phyloP scores from a whole-genome alignment of 1,140 invertebrate genomes.

The Dermatophagoides farinae region DNA sequence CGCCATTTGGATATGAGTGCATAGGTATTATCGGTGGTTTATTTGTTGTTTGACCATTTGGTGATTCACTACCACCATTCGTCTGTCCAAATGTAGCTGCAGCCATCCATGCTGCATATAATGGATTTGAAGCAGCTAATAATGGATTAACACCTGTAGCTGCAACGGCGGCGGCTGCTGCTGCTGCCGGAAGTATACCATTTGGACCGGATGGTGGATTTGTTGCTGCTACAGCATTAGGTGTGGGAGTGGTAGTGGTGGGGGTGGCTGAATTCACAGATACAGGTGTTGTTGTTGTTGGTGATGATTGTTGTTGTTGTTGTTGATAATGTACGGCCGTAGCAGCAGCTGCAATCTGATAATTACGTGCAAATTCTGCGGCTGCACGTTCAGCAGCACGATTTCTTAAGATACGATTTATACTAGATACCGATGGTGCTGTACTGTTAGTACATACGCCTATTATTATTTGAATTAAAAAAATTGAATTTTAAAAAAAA shows the following conservation, averaged over 20 bases:
- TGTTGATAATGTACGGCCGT: slow-evolving; percentile 29
- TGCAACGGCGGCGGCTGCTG: slow-evolving; percentile 12
- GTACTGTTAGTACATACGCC: slow-evolving; percentile 73
- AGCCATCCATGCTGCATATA: slow-evolving; percentile 19
- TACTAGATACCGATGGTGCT: slow-evolving; percentile 68
- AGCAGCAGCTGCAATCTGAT: slow-evolving; percentile 62
- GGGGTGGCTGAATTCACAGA: slow-evolving; percentile 21
- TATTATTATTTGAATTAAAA: slow-evolving; percentile 20
- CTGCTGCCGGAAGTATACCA: background rate
- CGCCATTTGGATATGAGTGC: background rate
- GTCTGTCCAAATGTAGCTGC: slow-evolving; percentile 12
- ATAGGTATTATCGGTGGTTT: background rate
- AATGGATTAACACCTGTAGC: background rate
- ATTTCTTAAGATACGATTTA: slow-evolving; percentile 68
- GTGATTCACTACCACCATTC: background rate
- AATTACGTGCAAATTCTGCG: slow-evolving; percentile 62
- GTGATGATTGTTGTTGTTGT: slow-evolving; percentile 14
- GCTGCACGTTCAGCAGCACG: slow-evolving; percentile 75
- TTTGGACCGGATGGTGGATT: background rate
- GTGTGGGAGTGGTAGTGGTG: no score
- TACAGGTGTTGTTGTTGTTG: background rate
- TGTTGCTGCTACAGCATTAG: background rate
- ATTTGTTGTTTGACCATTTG: background rate
- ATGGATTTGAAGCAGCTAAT: slow-evolving; percentile 17
- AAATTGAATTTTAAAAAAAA: background rate